Evolutionary conservation across 2,113 vertebrate species (phyloP).

Genomic region (Clinocottus analis): DNA sequence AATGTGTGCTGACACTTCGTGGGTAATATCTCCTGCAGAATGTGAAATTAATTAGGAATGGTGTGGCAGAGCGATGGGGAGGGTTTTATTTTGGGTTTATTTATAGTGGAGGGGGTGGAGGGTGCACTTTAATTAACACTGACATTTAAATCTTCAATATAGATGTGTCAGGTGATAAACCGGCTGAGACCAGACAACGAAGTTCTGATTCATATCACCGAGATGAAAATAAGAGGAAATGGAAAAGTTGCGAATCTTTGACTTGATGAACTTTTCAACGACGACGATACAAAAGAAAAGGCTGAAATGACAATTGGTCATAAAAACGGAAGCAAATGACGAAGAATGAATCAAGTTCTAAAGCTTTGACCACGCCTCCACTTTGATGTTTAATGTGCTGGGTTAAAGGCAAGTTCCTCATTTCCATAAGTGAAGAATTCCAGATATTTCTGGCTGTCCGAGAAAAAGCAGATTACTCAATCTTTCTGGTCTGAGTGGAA

Average conservation of each 20-base stretch:
- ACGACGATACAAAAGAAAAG: background rate
- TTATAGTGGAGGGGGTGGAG: background rate
- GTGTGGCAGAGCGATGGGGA: background rate
- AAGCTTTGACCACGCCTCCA: background rate
- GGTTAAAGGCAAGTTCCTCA: background rate
- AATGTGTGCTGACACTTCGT: slow-evolving; percentile 22
- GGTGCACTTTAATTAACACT: slow-evolving; percentile 15
- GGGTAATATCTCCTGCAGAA: slow-evolving; percentile 16
- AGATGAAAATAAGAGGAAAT: background rate
- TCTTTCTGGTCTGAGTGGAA: background rate
- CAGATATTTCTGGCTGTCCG: background rate
- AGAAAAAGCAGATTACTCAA: background rate
- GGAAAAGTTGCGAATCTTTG: background rate
- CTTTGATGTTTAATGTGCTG: background rate
- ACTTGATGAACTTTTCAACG: background rate
- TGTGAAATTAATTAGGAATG: slow-evolving; percentile 35
- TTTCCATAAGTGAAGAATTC: background rate
- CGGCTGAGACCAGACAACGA: background rate
- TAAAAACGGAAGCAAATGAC: background rate
- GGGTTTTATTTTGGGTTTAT: background rate
- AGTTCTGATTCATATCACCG: background rate
- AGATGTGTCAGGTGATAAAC: background rate
- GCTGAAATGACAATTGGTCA: background rate
- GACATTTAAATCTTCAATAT: background rate
- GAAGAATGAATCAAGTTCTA: background rate